These are phyloP conservation scores for Agelaius phoeniceus DNA, from an alignment of 2,113 vertebrate species.

Conservation along the genomic window DNA sequence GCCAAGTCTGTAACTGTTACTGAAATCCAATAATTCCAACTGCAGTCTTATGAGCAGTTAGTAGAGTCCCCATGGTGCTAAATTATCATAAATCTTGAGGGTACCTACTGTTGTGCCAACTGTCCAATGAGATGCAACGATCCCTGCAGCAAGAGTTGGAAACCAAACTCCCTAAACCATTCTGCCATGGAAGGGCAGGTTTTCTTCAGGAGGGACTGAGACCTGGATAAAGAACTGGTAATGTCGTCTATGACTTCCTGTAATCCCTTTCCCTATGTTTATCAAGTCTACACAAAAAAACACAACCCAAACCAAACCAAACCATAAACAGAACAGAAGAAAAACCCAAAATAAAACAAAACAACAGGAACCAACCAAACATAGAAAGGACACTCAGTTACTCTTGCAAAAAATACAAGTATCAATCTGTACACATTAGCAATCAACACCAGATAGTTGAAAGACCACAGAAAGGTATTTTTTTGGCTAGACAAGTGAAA, in stretches of 20 bases:
- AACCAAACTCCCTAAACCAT: neutral
- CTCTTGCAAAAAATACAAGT: neutral
- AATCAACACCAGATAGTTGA: neutral
- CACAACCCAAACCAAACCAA: too few relatives aligned
- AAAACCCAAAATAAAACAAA: neutral
- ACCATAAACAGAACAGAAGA: too few relatives aligned
- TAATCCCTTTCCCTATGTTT: neutral
- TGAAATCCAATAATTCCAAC: conserved; percentile 64
- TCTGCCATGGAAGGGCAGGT: neutral
- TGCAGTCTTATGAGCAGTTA: conserved; percentile 59
- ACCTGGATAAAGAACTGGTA: neutral
- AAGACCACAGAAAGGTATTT: neutral
- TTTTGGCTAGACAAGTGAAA: neutral
- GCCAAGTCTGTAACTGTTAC: conserved; percentile 59
- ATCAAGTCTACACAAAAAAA: neutral
- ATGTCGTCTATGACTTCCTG: neutral
- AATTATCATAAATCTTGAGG: conserved; percentile 58
- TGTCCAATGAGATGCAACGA: neutral
- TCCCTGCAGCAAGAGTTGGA: neutral
- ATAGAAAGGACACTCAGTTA: neutral
- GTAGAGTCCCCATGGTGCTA: conserved; percentile 52
- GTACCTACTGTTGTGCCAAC: neutral
- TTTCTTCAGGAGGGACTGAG: neutral
- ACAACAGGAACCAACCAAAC: neutral
- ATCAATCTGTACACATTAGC: neutral